Evolutionary conservation across 2,797 vertebrate species (phyloP), one percentile per base, ranked within the genome.

Genomic region (Sebastes nivosus): DNA sequence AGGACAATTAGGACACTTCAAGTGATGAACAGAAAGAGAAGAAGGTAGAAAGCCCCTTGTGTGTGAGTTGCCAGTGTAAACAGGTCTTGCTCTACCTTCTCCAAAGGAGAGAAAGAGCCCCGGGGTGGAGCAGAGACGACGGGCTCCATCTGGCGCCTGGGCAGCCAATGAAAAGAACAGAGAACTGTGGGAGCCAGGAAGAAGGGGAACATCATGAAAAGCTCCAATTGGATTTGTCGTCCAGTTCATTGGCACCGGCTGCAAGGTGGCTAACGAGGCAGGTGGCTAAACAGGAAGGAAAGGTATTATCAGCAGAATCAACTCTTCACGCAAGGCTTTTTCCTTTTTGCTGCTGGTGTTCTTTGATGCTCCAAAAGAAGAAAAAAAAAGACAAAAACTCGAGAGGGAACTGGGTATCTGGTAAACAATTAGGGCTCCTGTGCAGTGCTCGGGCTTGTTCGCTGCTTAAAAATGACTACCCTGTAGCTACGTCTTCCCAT

Each of bases 91-190:
- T 94, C 89, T 91, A 88, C 88, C 92, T 90, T 75, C 87, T 93
- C 88, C 80, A 90, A 94, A 80, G 89, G 87, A 91, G 91, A 93
- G 88, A 77, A 83, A 77, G 88, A 85, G 88, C 90, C 90, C 93
- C 4, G 72, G 88, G 93, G 94, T 94, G 91, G 90, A 93, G 93
- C 89, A 81, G 89, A 91, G 91, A 92, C 76, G 84, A 86, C 52
- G 77, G 86, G 79, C 86, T 94, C 95, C 95, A 96, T 96, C 95
- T 96, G 95, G 88, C 63, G 72, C 82, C 80, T 81, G 89, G 94
- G 94, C 93, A 94, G 83, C 89, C 80, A 93, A 93, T 94, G 87
- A 95, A 94, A 95, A 95, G 94, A 88, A 89, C 32, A 24, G 85
- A 87, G 88, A 61, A 78, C 72, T 55, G 82, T 64, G 82, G 66